phyloP scores from a whole-genome alignment of 64 coral and sea anemone species.

The Anthopleura sola region DNA sequence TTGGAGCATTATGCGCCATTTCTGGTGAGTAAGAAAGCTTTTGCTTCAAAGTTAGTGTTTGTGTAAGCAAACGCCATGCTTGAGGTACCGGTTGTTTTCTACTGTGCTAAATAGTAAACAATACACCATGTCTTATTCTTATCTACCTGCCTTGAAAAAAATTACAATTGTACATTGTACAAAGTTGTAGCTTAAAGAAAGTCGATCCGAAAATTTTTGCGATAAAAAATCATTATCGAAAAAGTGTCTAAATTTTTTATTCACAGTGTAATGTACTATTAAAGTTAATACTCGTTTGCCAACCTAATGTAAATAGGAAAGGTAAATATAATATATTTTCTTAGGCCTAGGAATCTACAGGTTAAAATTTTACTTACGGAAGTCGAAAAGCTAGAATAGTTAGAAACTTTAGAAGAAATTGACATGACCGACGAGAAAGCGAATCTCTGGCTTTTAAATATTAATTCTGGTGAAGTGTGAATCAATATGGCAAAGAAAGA shows the following conservation, averaged over 20 bases:
- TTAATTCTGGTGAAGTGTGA: not conserved
- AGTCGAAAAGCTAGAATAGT: not conserved
- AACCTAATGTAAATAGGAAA: not conserved
- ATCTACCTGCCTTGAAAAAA: not conserved
- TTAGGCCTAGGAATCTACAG: not conserved
- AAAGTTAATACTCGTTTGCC: not conserved
- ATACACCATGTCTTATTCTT: not conserved
- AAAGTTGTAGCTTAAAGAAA: not conserved
- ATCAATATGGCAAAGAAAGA: not conserved
- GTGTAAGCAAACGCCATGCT: not conserved
- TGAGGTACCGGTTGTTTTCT: not conserved
- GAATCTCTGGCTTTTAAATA: not conserved
- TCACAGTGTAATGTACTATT: not conserved
- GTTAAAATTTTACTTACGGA: not conserved
- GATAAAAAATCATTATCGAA: slow-evolving; percentile 13
- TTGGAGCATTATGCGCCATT: slow-evolving; percentile 90
- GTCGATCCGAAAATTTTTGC: not conserved
- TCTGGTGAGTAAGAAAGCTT: slow-evolving; percentile 68
- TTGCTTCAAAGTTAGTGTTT: not conserved
- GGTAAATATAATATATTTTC: not conserved
- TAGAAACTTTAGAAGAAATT: not conserved
- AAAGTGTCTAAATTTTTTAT: not conserved
- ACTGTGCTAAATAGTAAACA: not conserved
- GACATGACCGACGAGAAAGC: not conserved
- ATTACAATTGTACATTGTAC: not conserved